Evolutionary conservation across 2,797 vertebrate species (phyloP), one percentile per base, ranked within the genome.

Genomic region (Sebastes cheni): DNA sequence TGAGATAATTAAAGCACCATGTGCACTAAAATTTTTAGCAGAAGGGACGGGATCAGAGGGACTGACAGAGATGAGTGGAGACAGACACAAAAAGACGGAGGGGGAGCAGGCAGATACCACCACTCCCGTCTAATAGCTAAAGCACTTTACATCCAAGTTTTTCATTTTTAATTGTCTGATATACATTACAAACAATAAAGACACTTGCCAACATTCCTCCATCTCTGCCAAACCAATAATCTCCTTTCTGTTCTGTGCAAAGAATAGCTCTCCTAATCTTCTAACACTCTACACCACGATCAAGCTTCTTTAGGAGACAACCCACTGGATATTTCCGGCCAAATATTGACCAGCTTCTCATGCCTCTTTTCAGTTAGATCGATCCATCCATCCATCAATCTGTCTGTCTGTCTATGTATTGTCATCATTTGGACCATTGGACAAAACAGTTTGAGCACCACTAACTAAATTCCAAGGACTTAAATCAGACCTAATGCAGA

Each of bases 401-500:
- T 56, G 7, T 12, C 73, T 55, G 46, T 20, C 46, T 50, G 46
- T 20, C 46, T 50, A 20, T 50, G 8, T 50, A 20, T 50, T 18
- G 1, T 9, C 18, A 50, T 75, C 27, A 62, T 75, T 30, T 58
- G 10, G 22, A 50, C 12, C 4, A 8, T 54, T 54, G 23, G 42
- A 61, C 13, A 23, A 82, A 75, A 80, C 8, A 39, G 30, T 54
- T 54, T 75, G 12, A 73, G 66, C 72, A 72, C 30, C 32, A 32
- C 23, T 75, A 77, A 89, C 90, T 77, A 64, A 69, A 86, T 85
- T 83, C 56, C 50, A 79, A 70, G 60, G 85, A 82, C 75, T 90
- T 81, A 72, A 77, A 90, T 85, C 85, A 82, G 81, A 85, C 67
- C n/a, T 77, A 71, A 87, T 88, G 77, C 72, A 83, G 59, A 79